Evolutionary conservation across 2,113 vertebrate genomes (phyloP).

Genomic region (Ciconia stormi): DNA sequence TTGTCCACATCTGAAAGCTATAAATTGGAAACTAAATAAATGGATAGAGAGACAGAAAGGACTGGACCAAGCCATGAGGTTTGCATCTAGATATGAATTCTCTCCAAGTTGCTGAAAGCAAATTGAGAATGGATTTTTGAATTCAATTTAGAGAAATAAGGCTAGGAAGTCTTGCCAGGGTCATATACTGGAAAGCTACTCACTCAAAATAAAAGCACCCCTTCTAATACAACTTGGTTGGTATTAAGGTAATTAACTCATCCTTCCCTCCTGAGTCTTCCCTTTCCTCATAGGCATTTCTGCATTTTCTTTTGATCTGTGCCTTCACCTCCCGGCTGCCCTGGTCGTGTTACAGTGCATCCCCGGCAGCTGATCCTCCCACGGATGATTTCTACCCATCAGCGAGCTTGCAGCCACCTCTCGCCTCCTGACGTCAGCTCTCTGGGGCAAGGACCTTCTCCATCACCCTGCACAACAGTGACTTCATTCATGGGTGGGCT

Average conservation of each 20-base stretch:
- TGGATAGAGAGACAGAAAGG: neutral
- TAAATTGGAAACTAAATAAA: neutral
- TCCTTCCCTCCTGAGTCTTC: neutral
- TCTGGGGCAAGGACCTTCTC: neutral
- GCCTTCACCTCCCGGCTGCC: neutral
- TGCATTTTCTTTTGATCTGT: neutral
- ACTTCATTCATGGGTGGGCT: neutral
- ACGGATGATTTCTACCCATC: rapidly evolving
- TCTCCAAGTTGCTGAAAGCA: neutral
- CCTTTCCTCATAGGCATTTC: neutral
- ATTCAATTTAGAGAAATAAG: neutral
- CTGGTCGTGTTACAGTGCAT: neutral
- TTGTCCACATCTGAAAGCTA: constrained; percentile 9
- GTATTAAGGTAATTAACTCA: neutral
- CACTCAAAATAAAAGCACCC: neutral
- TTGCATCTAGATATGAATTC: constrained; percentile 26
- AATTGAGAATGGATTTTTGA: neutral
- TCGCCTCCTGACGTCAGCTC: neutral
- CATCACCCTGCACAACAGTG: neutral
- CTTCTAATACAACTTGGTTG: neutral
- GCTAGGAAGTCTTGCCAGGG: neutral
- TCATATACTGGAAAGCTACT: neutral
- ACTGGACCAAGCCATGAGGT: neutral
- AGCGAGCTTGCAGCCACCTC: neutral
- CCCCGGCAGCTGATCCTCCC: neutral